Base-by-base conservation (phyloP, 1,140 invertebrate genomes). In the Chelonus insularis region DNA sequence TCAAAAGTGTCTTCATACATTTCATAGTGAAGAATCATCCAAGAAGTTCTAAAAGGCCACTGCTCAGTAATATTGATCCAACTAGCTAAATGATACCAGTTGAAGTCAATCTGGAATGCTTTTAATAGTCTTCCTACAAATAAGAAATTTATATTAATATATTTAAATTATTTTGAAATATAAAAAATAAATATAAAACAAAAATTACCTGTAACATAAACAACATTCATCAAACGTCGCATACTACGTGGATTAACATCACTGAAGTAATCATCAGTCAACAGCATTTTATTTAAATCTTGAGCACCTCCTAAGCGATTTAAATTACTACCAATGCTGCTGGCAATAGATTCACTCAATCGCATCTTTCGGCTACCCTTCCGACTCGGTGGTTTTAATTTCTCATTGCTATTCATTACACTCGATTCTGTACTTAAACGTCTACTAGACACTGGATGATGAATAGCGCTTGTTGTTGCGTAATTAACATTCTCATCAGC, bases 161-260 rank as follows among this genome's bases (percentile, higher is more conserved):
- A n/a, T n/a, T n/a, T n/a, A n/a, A n/a, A n/a, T n/a, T n/a, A n/a
- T n/a, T n/a, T n/a, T n/a, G n/a, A n/a, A n/a, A n/a, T 16, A 41
- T 54, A 14, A 14, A 52, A 45, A 55, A 6, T 18, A 36, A 39
- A 51, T 56, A 58, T 52, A 58, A 20, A 16, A 63, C 1, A 23
- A 16, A 21, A 48, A 23, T 23, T 12, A 93, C 93, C 94, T 62
- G 95, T 97, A 14, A 98, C 90, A 71, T 97, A 97, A 41, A 99
- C 90, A 63, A 98, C 96, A 79, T 99, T 99, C 92, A 99, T 96
- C 6, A 99, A 85, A 54, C 96, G 84, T 55, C 95, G 84, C 94
- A 99, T 96, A 70, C 94, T 97, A 37, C 95, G 84, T 0, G 96
- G 97, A 85, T 98, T 99, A 23, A 99, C 94, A 80, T 99, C 97